Base-by-base conservation (phyloP, 2,888 invertebrate genomes). In the Gortyna flavago region DNA sequence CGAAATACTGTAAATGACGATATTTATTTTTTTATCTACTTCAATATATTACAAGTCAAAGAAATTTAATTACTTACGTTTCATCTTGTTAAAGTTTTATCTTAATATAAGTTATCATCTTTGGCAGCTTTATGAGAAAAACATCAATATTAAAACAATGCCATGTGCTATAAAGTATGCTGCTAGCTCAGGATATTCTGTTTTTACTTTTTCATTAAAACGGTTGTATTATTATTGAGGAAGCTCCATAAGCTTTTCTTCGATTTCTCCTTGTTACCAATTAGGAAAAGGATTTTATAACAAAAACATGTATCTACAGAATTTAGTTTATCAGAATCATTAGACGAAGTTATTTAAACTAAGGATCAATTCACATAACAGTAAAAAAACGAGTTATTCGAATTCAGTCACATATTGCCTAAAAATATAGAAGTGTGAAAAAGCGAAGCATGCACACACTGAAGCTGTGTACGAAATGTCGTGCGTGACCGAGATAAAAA, bases 401-500 rank as follows among this genome's bases (percentile, higher is more conserved):
- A 62, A 74, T 67, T 74, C 51, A 57, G 48, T 80, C 62, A 72
- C 25, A 25, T 71, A 68, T 69, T 68, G 13, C 32, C 68, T 35
- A 74, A 64, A 74, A 67, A 64, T 44, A 64, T 8, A 25, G 16
- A 13, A 38, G 64, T 84, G 69, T 80, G 67, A 67, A 64, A 57
- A 54, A 48, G 21, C 25, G 21, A 66, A 32, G 4, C 70, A 69
- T 29, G 35, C 61, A 64, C 25, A 66, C 59, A 13, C 29, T 80
- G 18, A 72, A 75, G 68, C 35, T 25, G 29, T 41, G 9, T 48
- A 29, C 16, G 41, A 51, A 68, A 48, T 41, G 0, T 64, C 70
- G 67, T 73, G 82, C 72, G 64, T 81, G 67, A 68, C 76, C 4
- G 48, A 80, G 29, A 18, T 32, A 59, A 41, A 59, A 66, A 75